Evolutionary conservation across 2,113 vertebrate genomes (phyloP).

Genomic region (Limnothrissa miodon): DNA sequence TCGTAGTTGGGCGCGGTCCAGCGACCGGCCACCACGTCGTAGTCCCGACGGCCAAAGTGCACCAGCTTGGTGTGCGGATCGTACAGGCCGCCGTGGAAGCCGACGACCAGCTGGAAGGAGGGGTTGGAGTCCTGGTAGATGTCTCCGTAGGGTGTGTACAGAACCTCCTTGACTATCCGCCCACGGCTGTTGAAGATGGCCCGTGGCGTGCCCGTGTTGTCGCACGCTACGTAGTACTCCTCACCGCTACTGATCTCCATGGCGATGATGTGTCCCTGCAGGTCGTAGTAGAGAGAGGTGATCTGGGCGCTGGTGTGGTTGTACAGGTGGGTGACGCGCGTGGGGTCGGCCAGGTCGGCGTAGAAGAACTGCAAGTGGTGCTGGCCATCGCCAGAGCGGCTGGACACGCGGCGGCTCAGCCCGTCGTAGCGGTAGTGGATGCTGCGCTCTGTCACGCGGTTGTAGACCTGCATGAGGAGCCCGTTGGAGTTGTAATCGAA

Average conservation of each 20-base stretch:
- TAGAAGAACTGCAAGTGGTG: conserved; percentile 96
- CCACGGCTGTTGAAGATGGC: conserved; percentile 92
- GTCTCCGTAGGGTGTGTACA: conserved; percentile 93
- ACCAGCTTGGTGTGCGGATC: conserved; percentile 88
- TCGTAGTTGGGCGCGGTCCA: conserved; percentile 93
- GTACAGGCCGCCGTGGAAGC: conserved; percentile 93
- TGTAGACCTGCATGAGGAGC: conserved; percentile 84
- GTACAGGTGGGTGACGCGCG: conserved; percentile 92
- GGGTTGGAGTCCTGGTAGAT: conserved; percentile 94
- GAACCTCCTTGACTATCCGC: conserved; percentile 87
- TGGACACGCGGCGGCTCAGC: conserved; percentile 87
- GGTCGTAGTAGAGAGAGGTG: conserved; percentile 94
- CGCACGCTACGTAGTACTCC: conserved; percentile 95
- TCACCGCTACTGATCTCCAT: conserved; percentile 97
- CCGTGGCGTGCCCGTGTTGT: conserved; percentile 88
- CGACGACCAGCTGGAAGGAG: conserved; percentile 88
- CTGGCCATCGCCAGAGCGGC: conserved; percentile 82
- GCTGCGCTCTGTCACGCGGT: conserved; percentile 78
- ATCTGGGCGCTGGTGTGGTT: conserved; percentile 94
- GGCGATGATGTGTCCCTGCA: conserved; percentile 95
- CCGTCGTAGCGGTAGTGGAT: conserved; percentile 92
- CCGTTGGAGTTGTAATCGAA: conserved; percentile 96
- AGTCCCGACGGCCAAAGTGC: conserved; percentile 89
- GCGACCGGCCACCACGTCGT: conserved; percentile 89
- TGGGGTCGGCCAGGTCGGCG: conserved; percentile 90